Conservation (phyloP, 2,797 vertebrate genomes). For the Phalanger gymnotis region DNA sequence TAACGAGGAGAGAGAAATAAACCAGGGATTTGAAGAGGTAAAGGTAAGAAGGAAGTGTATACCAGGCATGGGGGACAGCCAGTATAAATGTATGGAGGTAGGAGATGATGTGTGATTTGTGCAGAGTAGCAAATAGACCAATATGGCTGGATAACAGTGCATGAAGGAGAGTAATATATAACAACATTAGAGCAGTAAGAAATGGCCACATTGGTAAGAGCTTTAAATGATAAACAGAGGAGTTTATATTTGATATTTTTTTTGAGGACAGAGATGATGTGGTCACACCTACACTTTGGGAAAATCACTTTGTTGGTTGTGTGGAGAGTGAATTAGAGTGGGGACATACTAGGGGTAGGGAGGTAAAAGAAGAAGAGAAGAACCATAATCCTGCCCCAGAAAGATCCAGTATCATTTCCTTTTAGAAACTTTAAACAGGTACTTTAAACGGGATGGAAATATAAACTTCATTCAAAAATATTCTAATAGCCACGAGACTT, state of each 20-base stretch:
- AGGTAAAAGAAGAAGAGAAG: background rate
- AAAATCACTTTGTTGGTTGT: background rate
- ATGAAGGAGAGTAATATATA: background rate
- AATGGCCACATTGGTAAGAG: background rate
- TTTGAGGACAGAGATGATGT: background rate
- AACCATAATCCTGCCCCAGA: background rate
- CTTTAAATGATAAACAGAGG: background rate
- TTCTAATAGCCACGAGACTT: background rate
- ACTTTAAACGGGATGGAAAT: background rate
- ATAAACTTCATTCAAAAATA: background rate
- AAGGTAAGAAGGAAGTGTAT: no score
- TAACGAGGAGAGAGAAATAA: background rate
- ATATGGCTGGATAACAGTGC: background rate
- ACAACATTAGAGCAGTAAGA: background rate
- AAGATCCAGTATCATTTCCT: background rate
- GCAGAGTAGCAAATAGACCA: background rate
- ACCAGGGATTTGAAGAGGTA: background rate
- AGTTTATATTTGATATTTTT: background rate
- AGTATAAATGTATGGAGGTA: background rate
- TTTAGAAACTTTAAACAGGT: no score
- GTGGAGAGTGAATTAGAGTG: background rate
- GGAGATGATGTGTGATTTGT: no score
- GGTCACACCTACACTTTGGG: background rate
- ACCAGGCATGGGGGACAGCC: no score
- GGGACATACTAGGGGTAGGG: background rate